Evolutionary conservation across 2,888 invertebrate species (phyloP).

Genomic region (Malthinus seriepunctatus): DNA sequence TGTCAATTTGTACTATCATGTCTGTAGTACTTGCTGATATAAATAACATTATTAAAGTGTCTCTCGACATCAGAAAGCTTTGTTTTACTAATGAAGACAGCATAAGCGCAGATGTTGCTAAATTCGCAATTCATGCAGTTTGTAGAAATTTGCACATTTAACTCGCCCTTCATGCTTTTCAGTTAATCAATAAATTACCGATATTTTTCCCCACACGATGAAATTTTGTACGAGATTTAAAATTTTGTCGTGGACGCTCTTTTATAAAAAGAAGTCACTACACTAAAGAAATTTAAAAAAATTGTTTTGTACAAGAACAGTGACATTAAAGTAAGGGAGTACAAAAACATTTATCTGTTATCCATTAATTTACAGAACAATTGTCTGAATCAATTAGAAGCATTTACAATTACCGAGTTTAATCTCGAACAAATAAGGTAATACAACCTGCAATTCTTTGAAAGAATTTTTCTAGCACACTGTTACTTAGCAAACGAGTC

Average conservation of each 20-base stretch:
- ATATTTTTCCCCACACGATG: no score
- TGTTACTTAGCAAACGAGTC: constrained; percentile 33
- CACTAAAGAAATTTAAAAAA: not conserved
- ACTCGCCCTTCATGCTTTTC: constrained; percentile 9
- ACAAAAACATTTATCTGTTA: constrained; percentile 13
- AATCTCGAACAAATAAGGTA: constrained; percentile 40
- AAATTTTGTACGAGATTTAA: no score
- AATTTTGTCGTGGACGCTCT: no score
- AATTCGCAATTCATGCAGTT: constrained; percentile 27
- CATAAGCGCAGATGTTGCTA: constrained; percentile 40
- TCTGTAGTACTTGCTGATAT: constrained; percentile 43
- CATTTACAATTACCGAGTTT: constrained; percentile 37
- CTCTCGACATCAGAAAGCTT: constrained; percentile 43
- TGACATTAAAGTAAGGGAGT: not conserved
- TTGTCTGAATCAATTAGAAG: constrained; percentile 35
- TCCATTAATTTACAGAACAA: constrained; percentile 32
- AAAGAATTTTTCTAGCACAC: constrained; percentile 32
- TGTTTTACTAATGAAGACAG: constrained; percentile 46
- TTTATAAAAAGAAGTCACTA: no score
- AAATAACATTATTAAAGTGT: constrained; percentile 49
- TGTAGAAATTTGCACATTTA: constrained; percentile 30
- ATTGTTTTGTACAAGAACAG: not conserved
- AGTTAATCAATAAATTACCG: no score
- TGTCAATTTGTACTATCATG: constrained; percentile 48
- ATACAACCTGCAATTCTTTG: constrained; percentile 30